Base-by-base conservation (phyloP, 2,888 invertebrate genomes). In the Agonopterix heracliana region DNA sequence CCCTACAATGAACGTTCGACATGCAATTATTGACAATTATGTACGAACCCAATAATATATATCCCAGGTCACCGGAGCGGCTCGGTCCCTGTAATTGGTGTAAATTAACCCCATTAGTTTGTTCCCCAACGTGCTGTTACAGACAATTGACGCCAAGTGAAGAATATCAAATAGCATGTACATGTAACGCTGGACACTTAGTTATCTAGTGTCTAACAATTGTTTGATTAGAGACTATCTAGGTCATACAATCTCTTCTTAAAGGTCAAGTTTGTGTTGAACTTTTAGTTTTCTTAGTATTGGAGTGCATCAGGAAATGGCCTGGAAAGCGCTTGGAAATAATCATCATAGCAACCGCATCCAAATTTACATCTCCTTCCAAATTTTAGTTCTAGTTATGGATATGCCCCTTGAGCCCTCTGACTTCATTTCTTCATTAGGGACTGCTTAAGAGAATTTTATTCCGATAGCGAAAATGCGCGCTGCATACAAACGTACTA, bases 21-120 rank as follows among this genome's bases (percentile, higher is more conserved):
- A 13, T 13, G 36, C 17, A 45, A 45, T 36, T 45, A 36, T 45
- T 35, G 17, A 35, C 45, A 36, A 45, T 45, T 45, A 45, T 13
- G 46, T 48, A 53, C 55, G 57, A 57, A 54, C 50, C 46, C 44
- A 48, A 45, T 45, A 13, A 45, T 34, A 44, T 34, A 44, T 34
- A 44, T 44, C 44, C 44, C 13, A 17, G 17, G 26, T 12, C 44
- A 44, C 44, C 10, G 34, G 34, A n/a, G 41, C n/a, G n/a, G n/a
- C n/a, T 11, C n/a, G 38, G 1, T n/a, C 38, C 1, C 38, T 38
- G 1, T 71, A 74, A 79, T 76, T 75, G 71, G 55, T 54, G 56
- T 47, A 56, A 73, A 77, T 78, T 75, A 71, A 65, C 53, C 68
- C 63, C 63, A 80, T 78, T 72, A 69, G 54, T 68, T 57, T 69